phyloP scores from a whole-genome alignment of 2,113 vertebrate species.

The Chlorodrepanis virens region DNA sequence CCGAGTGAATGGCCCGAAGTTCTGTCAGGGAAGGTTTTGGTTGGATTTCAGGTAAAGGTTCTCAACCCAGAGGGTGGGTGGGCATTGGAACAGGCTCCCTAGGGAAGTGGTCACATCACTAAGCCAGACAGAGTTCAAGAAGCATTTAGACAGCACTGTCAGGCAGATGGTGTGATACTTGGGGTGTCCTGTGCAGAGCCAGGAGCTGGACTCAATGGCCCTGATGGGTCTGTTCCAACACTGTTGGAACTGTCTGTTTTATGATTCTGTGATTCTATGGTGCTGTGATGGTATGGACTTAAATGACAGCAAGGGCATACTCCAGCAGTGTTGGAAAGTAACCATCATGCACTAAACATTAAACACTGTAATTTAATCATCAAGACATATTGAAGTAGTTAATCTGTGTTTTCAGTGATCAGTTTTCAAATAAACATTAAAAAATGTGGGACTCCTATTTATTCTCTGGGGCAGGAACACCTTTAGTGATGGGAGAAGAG shows the following conservation, averaged over 20 bases:
- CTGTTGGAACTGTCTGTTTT: background rate
- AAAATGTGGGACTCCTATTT: background rate
- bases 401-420: background rate
- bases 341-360: background rate
- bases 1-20: background rate
- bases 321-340: background rate
- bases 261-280: background rate
- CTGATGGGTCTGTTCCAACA: background rate
- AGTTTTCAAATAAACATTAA: background rate
- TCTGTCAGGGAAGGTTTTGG: background rate
- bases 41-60: background rate
- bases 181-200: background rate
- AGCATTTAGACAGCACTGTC: background rate
- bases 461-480: background rate
- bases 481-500: background rate
- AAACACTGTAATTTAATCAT: background rate
- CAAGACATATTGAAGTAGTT: background rate
- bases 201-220: background rate
- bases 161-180: background rate
- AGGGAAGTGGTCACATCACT: no score
- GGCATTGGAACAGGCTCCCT: background rate
- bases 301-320: background rate
- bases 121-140: background rate
- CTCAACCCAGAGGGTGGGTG: rapidly evolving
- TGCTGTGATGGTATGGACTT: background rate